Percentiles rank a stretch among this genome's conserved stretches.
Conservation (phyloP, 2,797 vertebrate species). For the Chelmon rostratus region DNA sequence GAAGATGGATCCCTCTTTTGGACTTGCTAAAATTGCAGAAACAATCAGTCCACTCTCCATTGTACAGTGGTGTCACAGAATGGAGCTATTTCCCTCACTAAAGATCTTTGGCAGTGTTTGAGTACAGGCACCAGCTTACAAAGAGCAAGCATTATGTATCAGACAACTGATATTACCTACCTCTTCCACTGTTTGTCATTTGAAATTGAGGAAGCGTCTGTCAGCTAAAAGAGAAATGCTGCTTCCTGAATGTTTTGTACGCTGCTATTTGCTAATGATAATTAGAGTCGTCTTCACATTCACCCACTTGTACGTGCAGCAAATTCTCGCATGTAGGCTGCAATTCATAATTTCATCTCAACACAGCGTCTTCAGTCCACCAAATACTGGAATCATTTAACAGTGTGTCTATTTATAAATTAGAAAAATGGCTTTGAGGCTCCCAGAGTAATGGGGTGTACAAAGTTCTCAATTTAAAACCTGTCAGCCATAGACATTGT, state of each 20-base stretch:
- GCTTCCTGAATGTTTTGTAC: background rate
- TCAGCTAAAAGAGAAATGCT: background rate
- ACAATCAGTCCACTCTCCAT: background rate
- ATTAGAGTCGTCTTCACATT: too few relatives aligned
- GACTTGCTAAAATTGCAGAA: too few relatives aligned
- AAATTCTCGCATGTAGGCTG: background rate
- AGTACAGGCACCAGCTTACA: background rate
- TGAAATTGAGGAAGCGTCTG: background rate
- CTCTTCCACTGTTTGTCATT: background rate
- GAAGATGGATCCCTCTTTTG: background rate
- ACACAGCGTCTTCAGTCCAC: background rate
- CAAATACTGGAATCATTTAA: background rate
- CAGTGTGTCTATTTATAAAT: slow-evolving; percentile 7
- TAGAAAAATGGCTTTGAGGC: background rate
- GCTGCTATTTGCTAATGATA: background rate
- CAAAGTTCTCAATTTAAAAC: slow-evolving; percentile 25
- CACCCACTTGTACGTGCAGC: background rate
- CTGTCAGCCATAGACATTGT: background rate
- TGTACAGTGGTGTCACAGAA: background rate
- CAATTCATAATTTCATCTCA: background rate
- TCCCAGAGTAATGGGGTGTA: background rate
- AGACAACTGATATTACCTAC: background rate
- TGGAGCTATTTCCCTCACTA: background rate
- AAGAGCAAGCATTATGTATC: background rate
- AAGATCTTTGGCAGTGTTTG: background rate